Base-by-base conservation (phyloP, 2,113 vertebrate species). In the Pavo muticus region DNA sequence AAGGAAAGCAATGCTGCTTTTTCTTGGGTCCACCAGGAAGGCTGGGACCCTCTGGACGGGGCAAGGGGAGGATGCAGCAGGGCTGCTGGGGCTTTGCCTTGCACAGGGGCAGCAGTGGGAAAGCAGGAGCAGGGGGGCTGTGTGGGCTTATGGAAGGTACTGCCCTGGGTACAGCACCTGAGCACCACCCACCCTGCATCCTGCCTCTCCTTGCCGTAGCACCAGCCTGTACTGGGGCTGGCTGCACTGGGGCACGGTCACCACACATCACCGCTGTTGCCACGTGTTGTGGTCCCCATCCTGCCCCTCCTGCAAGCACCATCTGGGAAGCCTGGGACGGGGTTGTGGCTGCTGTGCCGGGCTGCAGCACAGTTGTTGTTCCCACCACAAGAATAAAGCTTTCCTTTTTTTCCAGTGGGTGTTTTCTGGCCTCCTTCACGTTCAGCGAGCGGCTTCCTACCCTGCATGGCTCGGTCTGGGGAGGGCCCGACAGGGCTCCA, bases 361-460 rank as follows among this genome's bases (percentile, higher is more conserved):
- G n/a, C 65, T 87, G 81, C 64, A 52, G 19, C 2, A 7, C 21
- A 48, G 48, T 65, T 59, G 21, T 86, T 70, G 65, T 10, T 78
- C 47, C 74, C 80, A 71, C 6, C 69, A 74, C 24, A 50, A 24
- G 65, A 87, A 84, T 80, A 96, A 95, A 93, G 93, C 54, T 40
- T 24, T 67, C 64, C 47, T 72, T 42, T 67, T 89, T 74, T 67
- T 52, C 27, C 64, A 80, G 3, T n/a, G 42, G 37, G 7, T 75
- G 89, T 71, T 78, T 78, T 57, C 40, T 91, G 67, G 32, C 61
- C 25, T 87, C 39, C 52, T 89, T 92, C 30, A 15, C 35, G 52
- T 23, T 37, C 15, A 3, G 5, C 4, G 6, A 64, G 19, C 24
- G 20, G 60, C 42, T 78, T 19, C 54, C 18, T 14, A 20, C 56